Conservation (phyloP, 2,113 vertebrate genomes). For the Eublepharis macularius region DNA sequence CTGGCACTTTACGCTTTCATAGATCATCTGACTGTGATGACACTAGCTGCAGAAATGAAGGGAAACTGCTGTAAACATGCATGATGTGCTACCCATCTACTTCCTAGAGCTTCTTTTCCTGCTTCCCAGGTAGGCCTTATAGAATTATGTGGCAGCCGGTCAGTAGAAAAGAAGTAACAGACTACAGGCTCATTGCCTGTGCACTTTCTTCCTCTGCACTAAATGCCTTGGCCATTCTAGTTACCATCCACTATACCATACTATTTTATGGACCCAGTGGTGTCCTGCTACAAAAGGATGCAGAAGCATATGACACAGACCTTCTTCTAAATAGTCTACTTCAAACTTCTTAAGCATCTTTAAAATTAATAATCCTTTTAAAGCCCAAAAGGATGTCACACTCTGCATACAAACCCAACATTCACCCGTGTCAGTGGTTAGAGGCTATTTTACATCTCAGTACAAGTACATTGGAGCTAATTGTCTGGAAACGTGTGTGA, state of each 20-base stretch:
- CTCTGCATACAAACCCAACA: neutral
- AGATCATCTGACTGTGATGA: neutral
- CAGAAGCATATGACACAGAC: neutral
- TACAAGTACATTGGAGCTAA: slow-evolving; percentile 11
- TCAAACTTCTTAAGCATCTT: neutral
- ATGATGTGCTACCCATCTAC: neutral
- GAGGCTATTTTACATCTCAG: neutral
- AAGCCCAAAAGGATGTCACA: neutral
- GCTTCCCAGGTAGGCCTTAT: neutral
- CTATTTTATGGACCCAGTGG: neutral
- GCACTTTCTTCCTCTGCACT: neutral
- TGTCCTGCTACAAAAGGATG: neutral
- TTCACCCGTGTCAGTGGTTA: slow-evolving; percentile 40
- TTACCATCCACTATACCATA: neutral
- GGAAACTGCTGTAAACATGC: neutral
- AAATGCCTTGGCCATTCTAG: neutral
- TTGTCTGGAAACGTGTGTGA: slow-evolving; percentile 13
- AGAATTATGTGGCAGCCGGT: neutral
- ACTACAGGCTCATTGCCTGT: neutral
- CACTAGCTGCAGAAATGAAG: neutral
- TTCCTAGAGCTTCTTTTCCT: neutral
- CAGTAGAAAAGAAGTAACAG: neutral
- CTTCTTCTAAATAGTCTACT: neutral
- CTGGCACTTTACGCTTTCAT: neutral
- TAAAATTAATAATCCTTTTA: neutral